A percentile compares a stretch with the other conserved stretches of the same genome.
Evolutionary conservation across 2,888 invertebrate genomes (phyloP).

Genomic region (Bimastos eiseni): DNA sequence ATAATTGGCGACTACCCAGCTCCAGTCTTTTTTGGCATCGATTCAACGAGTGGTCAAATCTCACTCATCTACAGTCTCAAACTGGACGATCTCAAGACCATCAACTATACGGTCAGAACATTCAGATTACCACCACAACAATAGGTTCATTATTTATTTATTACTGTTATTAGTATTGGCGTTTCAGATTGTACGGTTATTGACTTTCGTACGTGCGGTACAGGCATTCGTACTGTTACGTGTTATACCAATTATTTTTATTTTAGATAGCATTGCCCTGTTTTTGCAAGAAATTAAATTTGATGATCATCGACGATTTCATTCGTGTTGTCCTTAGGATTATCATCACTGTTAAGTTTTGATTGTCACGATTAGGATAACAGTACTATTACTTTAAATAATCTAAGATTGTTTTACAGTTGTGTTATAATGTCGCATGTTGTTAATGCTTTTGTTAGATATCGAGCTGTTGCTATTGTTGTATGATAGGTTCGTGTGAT

Average conservation of each 20-base stretch:
- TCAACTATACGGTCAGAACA: slow-evolving; percentile 41
- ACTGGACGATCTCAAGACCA: slow-evolving; percentile 46
- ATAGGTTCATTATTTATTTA: background rate
- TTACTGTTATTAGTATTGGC: background rate
- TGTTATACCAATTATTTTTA: background rate
- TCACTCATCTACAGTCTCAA: slow-evolving; percentile 45
- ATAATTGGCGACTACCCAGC: slow-evolving; percentile 47
- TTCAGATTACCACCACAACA: background rate
- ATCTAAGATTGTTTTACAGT: background rate
- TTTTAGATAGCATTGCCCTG: background rate
- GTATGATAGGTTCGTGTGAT: slow-evolving; percentile 38
- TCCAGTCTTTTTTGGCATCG: slow-evolving; percentile 50
- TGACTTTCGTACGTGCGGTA: background rate
- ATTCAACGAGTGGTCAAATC: slow-evolving; percentile 47
- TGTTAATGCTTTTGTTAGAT: background rate
- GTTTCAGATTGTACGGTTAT: background rate
- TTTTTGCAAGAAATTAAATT: background rate
- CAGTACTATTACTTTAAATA: background rate
- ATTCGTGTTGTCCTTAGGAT: background rate
- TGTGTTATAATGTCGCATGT: background rate
- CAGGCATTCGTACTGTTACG: background rate
- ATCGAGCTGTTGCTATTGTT: background rate
- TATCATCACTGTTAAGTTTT: background rate
- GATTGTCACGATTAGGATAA: background rate
- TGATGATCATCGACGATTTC: background rate